phyloP scores from a whole-genome alignment of 2,797 vertebrate genomes.

The Muraenolepis orangiensis region DNA sequence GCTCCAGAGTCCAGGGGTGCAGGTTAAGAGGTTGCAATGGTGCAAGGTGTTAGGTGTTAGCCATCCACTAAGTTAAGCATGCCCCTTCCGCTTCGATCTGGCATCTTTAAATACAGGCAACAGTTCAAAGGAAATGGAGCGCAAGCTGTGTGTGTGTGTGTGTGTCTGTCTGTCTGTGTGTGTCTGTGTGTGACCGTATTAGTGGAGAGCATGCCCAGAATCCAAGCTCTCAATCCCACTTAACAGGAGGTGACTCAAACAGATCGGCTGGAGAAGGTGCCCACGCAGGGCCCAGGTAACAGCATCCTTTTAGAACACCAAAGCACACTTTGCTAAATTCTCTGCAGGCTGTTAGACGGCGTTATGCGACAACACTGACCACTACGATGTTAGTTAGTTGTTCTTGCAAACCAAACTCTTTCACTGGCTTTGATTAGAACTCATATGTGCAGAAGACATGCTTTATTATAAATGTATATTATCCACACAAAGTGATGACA shows the following conservation, averaged over 20 bases:
- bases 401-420: not conserved
- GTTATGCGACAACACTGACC: not conserved
- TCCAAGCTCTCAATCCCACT: constrained; percentile 29
- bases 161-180: no score
- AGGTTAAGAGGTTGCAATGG: not conserved
- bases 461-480: not conserved
- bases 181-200: constrained; percentile 12
- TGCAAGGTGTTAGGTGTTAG: constrained; percentile 1
- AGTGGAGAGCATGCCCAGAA: constrained; percentile 9
- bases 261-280: constrained; percentile 22
- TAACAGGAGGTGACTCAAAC: constrained; percentile 17
- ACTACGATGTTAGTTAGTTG: not conserved
- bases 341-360: not conserved
- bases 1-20: constrained; percentile 2
- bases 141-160: constrained; percentile 21
- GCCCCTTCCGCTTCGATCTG: not conserved
- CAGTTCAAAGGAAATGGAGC: constrained; percentile 14
- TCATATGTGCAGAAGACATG: not conserved
- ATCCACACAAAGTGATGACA: not conserved
- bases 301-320: constrained; percentile 32
- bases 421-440: not conserved
- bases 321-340: not conserved
- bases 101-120: constrained; percentile 11
- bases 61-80: not conserved
- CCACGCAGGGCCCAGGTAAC: constrained; percentile 28